phyloP scores from a whole-genome alignment of 2,113 vertebrate species.

The Chaetodon trifascialis region DNA sequence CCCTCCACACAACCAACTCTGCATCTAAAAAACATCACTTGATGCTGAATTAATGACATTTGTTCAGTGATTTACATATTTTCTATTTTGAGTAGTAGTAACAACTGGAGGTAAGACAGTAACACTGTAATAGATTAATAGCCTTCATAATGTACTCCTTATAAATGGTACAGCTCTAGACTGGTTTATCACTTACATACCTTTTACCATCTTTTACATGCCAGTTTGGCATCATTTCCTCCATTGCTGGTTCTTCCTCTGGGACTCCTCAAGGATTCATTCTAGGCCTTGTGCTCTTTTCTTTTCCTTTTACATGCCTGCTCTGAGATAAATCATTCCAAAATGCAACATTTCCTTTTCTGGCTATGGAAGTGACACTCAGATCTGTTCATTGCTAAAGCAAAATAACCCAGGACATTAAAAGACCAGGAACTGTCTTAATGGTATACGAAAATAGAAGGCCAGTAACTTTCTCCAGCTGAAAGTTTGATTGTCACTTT shows the following conservation, averaged over 20 bases:
- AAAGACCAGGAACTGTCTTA: neutral
- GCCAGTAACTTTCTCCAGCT: neutral
- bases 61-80: neutral
- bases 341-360: neutral
- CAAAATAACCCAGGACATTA: neutral
- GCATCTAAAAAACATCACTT: neutral
- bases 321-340: neutral
- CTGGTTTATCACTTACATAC: neutral
- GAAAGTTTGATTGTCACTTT: neutral
- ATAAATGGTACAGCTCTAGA: neutral
- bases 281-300: neutral
- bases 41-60: neutral
- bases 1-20: neutral
- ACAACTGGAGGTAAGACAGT: neutral
- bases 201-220: neutral
- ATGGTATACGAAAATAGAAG: neutral
- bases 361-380: neutral
- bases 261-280: neutral
- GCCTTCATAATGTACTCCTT: neutral
- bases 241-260: neutral
- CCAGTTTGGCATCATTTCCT: neutral
- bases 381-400: neutral
- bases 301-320: neutral
- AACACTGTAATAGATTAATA: neutral
- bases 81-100: too few relatives aligned